Percentiles rank a stretch among this genome's conserved stretches.
These are phyloP conservation scores for Oedothorax gibbosus DNA, from an alignment of 1,140 invertebrate genomes.

Conservation along the genomic window DNA sequence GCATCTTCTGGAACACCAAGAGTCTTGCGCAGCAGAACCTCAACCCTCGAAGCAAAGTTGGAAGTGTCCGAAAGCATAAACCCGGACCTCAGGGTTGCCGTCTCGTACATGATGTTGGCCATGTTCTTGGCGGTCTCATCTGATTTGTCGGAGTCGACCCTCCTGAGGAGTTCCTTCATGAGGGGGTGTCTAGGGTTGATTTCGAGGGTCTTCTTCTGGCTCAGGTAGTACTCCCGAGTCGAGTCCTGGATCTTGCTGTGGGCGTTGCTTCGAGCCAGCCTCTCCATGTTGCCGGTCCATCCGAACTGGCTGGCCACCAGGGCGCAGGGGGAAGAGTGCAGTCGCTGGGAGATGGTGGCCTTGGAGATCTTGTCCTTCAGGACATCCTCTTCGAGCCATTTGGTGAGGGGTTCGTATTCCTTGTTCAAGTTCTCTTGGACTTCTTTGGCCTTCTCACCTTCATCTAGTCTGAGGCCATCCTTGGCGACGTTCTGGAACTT, in stretches of 20 bases:
- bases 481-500: conserved; percentile 99
- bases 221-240: conserved; percentile 89
- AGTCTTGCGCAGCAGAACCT: conserved; percentile 84
- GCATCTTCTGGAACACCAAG: conserved; percentile 86
- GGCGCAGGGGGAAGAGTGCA: conserved; percentile 94
- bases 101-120: conserved; percentile 90
- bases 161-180: conserved; percentile 87
- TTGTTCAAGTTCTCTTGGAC: conserved; percentile 83
- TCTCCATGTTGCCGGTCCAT: conserved; percentile 99
- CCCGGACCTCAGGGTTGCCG: conserved; percentile 90
- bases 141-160: conserved; percentile 78
- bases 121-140: conserved; percentile 88
- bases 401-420: conserved; percentile 89
- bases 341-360: conserved; percentile 87
- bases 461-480: conserved; percentile 88
- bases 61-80: conserved; percentile 88
- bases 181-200: conserved; percentile 98
- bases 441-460: conserved; percentile 84
- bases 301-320: conserved; percentile 97
- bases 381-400: conserved; percentile 89
- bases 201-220: conserved; percentile 97
- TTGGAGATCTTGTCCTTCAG: conserved; percentile 88
- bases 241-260: conserved; percentile 96
- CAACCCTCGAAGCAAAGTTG: conserved; percentile 87
- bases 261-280: conserved; percentile 94